Conservation (phyloP, 2,888 invertebrate genomes). For the Oscheius sp. region DNA sequence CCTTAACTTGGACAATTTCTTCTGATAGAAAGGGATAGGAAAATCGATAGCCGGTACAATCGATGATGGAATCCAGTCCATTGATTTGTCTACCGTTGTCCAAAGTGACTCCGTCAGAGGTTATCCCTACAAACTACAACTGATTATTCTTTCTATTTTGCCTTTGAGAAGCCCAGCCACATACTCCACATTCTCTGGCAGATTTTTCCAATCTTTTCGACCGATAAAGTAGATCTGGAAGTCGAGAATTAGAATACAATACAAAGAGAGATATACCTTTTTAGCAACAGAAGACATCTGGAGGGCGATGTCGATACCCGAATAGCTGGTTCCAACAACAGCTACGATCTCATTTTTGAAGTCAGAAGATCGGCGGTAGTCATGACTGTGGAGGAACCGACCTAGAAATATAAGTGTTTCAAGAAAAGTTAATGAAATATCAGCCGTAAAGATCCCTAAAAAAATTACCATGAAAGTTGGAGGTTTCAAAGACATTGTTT, state of each 20-base stretch:
- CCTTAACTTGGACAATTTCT: slow-evolving; percentile 2
- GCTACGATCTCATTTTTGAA: slow-evolving; percentile 78
- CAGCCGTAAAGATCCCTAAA: no score
- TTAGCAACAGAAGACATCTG: slow-evolving; percentile 73
- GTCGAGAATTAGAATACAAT: background rate
- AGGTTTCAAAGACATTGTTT: slow-evolving; percentile 29
- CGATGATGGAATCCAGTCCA: slow-evolving; percentile 15
- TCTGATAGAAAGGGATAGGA: slow-evolving; percentile 16
- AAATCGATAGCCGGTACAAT: slow-evolving; percentile 25
- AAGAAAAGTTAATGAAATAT: background rate
- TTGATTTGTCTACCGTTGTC: slow-evolving; percentile 18
- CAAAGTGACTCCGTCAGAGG: background rate
- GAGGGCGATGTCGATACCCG: slow-evolving; percentile 80
- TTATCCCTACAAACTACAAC: background rate
- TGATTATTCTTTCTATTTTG: background rate
- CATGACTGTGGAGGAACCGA: slow-evolving; percentile 82
- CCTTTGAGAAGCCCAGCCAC: background rate
- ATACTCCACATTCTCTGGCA: background rate
- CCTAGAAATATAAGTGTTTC: slow-evolving; percentile 71
- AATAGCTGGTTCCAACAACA: slow-evolving; percentile 88
- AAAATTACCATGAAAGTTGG: slow-evolving; percentile 21
- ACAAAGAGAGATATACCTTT: no score
- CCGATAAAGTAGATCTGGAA: slow-evolving; percentile 21
- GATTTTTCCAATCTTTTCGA: background rate
- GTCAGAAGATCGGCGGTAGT: slow-evolving; percentile 81